Conservation (phyloP, 2,888 invertebrate species). For the Chironomus tentans region DNA sequence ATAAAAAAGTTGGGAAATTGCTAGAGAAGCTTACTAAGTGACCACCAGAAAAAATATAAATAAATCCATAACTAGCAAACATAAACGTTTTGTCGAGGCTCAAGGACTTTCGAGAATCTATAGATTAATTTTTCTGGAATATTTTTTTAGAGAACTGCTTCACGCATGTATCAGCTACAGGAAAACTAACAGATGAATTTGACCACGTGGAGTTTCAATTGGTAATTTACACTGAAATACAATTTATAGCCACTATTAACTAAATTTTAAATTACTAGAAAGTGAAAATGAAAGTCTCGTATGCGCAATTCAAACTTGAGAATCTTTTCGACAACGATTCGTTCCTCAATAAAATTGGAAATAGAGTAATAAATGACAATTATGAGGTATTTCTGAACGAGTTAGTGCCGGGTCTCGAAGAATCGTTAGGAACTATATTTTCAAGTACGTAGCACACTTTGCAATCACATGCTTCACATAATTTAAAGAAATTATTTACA, state of each 20-base stretch:
- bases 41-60: too few relatives aligned
- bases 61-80: too few relatives aligned
- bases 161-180: neutral
- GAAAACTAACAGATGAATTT: neutral
- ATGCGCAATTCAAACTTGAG: neutral
- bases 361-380: conserved; percentile 14
- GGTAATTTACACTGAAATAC: neutral
- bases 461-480: too few relatives aligned
- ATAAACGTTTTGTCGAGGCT: too few relatives aligned
- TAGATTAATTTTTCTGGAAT: too few relatives aligned
- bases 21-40: too few relatives aligned
- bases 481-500: neutral
- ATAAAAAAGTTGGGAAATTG: too few relatives aligned
- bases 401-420: conserved; percentile 2
- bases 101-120: too few relatives aligned
- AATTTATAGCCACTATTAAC: too few relatives aligned
- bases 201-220: neutral
- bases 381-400: conserved; percentile 9
- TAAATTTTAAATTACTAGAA: too few relatives aligned
- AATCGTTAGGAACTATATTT: neutral
- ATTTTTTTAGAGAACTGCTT: neutral
- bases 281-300: neutral
- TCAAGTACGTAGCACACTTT: neutral
- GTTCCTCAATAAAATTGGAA: neutral
- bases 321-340: neutral